Conservation (phyloP, 1,140 invertebrate genomes). For the Reticulitermes speratus region DNA sequence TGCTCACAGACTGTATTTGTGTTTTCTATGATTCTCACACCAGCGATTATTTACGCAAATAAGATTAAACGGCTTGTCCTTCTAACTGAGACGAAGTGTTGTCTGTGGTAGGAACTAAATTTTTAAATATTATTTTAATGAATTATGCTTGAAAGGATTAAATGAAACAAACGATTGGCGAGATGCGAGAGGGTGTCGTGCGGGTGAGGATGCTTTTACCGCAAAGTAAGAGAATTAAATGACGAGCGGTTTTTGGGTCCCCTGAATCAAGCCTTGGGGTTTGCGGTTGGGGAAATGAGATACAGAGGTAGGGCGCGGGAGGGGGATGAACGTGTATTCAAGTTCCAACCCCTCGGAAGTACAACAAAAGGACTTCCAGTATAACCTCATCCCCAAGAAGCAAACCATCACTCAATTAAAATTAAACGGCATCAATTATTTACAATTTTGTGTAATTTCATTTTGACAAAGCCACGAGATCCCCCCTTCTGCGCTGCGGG, state of each 20-base stretch:
- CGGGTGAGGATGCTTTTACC: not conserved
- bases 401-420: slow-evolving; percentile 36
- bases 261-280: not conserved
- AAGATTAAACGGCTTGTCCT: too few relatives aligned
- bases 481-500: not conserved
- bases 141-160: too few relatives aligned
- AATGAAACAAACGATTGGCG: too few relatives aligned
- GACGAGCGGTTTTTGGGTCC: not conserved
- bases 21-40: too few relatives aligned
- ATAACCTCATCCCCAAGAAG: not conserved
- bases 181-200: not conserved
- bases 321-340: not conserved
- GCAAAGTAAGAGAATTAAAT: not conserved
- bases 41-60: too few relatives aligned
- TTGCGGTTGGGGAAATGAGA: not conserved
- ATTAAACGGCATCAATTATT: slow-evolving; percentile 35
- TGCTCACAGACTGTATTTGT: too few relatives aligned
- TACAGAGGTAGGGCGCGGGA: not conserved
- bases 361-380: not conserved
- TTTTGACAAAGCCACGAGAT: slow-evolving; percentile 20
- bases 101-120: too few relatives aligned
- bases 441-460: slow-evolving; percentile 25
- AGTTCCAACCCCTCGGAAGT: not conserved
- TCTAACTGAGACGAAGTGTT: too few relatives aligned
- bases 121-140: too few relatives aligned